Percentiles rank a stretch among this genome's conserved stretches.
Conservation (phyloP, 2,113 vertebrate species). For the Manacus vitellinus region DNA sequence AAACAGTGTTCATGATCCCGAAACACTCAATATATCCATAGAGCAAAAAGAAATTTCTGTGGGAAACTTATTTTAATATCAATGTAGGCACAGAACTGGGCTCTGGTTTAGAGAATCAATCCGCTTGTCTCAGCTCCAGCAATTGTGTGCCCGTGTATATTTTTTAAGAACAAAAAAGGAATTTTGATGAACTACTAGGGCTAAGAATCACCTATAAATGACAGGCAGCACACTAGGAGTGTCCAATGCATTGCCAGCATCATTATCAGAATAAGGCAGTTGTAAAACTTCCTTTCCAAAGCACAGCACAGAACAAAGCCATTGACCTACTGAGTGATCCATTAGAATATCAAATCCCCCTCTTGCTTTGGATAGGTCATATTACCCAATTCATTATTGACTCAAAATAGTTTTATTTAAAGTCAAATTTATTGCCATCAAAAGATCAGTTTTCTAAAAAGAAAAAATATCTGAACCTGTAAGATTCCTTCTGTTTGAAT, state of each 20-base stretch:
- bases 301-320: neutral
- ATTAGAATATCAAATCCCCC: neutral
- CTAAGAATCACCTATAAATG: neutral
- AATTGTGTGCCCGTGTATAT: neutral
- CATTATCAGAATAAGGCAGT: fast-evolving
- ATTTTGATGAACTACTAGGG: neutral
- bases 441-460: neutral
- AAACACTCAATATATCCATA: neutral
- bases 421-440: neutral
- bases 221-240: neutral
- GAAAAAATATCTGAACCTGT: neutral
- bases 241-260: neutral
- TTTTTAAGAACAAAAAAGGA: neutral
- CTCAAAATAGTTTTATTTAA: neutral
- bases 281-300: neutral
- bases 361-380: neutral
- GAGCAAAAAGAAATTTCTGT: neutral
- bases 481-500: neutral
- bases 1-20: neutral
- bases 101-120: neutral
- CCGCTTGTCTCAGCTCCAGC: neutral
- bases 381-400: neutral
- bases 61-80: neutral
- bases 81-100: neutral
- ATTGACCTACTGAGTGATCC: neutral